Percentiles rank a stretch among this genome's conserved stretches.
Evolutionary conservation across 2,797 vertebrate genomes (phyloP).

Genomic region (Protosalanx chinensis): DNA sequence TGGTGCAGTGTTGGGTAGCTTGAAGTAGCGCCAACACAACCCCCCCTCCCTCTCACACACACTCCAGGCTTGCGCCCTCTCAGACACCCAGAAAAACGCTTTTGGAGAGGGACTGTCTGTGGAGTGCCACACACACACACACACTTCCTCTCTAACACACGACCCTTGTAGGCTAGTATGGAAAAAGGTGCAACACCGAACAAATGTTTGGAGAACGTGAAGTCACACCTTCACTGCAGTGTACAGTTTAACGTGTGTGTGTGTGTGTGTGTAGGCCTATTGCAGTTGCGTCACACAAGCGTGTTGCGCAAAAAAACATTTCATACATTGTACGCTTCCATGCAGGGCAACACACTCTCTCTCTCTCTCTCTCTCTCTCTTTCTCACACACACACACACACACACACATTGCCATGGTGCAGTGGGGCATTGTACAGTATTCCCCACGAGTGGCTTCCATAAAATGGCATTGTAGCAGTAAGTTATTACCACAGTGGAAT

Average conservation of each 20-base stretch:
- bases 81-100: constrained; percentile 65
- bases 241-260: constrained; percentile 9
- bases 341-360: constrained; percentile 12
- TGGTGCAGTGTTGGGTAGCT: constrained; percentile 16
- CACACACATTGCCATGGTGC: constrained; percentile 44
- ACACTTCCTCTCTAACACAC: constrained; percentile 13
- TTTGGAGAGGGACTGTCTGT: constrained; percentile 63
- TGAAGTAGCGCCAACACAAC: constrained; percentile 40
- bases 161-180: not conserved
- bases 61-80: constrained; percentile 63
- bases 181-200: constrained; percentile 36
- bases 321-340: not conserved
- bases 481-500: constrained; percentile 34
- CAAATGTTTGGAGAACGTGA: constrained; percentile 43
- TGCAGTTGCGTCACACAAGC: not conserved
- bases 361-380: constrained; percentile 5
- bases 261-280: constrained; percentile 5
- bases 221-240: constrained; percentile 4
- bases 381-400: constrained; percentile 24
- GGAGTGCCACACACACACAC: constrained; percentile 40
- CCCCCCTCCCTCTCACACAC: constrained; percentile 13
- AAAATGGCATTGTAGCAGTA: constrained; percentile 31
- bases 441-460: constrained; percentile 21
- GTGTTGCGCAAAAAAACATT: constrained; percentile 1
- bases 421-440: constrained; percentile 41